Conservation (phyloP, 2,797 vertebrate species). For the Remorina albescens region DNA sequence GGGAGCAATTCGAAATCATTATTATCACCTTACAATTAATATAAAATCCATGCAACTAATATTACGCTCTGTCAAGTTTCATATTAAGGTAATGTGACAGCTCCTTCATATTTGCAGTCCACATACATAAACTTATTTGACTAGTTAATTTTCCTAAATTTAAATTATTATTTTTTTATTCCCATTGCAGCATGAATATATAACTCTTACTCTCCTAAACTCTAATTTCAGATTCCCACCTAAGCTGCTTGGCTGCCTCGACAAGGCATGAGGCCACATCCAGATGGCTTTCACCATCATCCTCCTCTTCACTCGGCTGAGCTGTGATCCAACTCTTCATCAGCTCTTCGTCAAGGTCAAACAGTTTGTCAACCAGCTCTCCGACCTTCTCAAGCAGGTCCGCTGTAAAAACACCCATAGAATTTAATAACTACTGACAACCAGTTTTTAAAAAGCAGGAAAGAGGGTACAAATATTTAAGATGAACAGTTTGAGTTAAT, state of each 20-base stretch:
- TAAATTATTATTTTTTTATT: not conserved
- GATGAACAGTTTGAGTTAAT: slow-evolving; percentile 3
- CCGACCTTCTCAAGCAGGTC: slow-evolving; percentile 95
- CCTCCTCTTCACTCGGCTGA: slow-evolving; percentile 54
- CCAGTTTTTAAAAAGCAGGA: slow-evolving; percentile 13
- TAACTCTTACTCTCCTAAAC: not conserved
- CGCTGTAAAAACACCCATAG: slow-evolving; percentile 76
- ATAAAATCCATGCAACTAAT: too few species aligned
- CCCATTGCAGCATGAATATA: not conserved
- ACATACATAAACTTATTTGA: not conserved
- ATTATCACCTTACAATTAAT: too few species aligned
- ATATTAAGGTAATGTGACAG: not conserved
- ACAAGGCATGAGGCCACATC: slow-evolving; percentile 88
- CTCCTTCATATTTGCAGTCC: not conserved
- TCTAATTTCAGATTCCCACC: slow-evolving; percentile 79
- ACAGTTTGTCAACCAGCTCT: slow-evolving; percentile 94
- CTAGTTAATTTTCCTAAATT: not conserved
- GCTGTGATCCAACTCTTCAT: slow-evolving; percentile 92
- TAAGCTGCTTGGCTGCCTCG: slow-evolving; percentile 94
- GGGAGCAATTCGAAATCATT: too few species aligned
- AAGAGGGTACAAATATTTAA: not conserved
- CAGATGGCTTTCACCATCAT: slow-evolving; percentile 55
- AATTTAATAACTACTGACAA: not conserved
- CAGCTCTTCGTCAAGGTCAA: slow-evolving; percentile 94
- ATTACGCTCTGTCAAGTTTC: not conserved